Evolutionary conservation across 2,888 invertebrate genomes (phyloP), one percentile per base, ranked within the genome.

Genomic region (Leptodirus hochenwartii): DNA sequence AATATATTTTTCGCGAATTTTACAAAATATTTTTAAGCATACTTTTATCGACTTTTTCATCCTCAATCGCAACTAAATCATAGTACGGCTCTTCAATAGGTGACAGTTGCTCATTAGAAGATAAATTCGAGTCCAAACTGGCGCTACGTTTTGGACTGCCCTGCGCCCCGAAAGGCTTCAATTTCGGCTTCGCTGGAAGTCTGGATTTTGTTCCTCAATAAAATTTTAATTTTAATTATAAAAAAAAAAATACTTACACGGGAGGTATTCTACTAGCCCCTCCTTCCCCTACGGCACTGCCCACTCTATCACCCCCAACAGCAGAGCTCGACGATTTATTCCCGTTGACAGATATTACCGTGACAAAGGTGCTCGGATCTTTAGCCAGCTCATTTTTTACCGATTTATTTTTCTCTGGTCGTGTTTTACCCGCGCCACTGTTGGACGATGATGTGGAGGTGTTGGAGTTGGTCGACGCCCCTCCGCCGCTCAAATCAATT

Each of bases 291-390:
- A 25, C 61, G 6, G 20, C 20, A 8, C n/a, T 6, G 16, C 25
- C 12, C 11, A 33, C 28, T 27, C 31, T 37, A 15, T 34, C 35
- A n/a, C n/a, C n/a, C n/a, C n/a, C n/a, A n/a, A n/a, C n/a, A n/a
- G n/a, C n/a, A n/a, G n/a, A n/a, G n/a, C n/a, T n/a, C n/a, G n/a
- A n/a, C n/a, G 61, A 58, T 49, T 73, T 73, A 45, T 71, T 59
- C 51, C 82, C 84, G 55, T 82, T 84, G 22, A 85, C 82, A 67
- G 82, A 80, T 45, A 85, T 85, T 40, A 85, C 84, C 36, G 84
- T 85, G 40, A 85, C 73, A 58, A 84, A 85, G 56, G 81, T 64
- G 44, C 62, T 64, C 16, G 62, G 59, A 47, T 64, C 58, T 34
- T 55, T 51, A 46, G 56, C 51, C 40, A 39, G 33, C 37, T 17